phyloP scores from a whole-genome alignment of 2,113 vertebrate genomes.

The Lanius collurio region DNA sequence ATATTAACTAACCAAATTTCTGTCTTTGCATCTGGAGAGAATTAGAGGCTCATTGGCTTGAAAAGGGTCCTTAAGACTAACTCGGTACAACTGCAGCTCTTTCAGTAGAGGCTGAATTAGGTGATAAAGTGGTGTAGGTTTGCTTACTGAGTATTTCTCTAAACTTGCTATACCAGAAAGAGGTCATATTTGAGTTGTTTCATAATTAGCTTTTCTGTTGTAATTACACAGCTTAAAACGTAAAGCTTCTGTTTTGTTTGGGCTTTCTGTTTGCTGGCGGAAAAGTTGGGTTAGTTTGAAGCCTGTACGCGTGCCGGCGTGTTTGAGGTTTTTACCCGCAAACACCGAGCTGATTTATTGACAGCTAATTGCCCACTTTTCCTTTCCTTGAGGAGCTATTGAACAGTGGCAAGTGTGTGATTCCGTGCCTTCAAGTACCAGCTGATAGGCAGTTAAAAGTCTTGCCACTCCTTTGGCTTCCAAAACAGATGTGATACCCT shows the following conservation, averaged over 20 bases:
- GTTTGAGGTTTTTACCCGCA: background rate
- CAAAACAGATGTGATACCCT: background rate
- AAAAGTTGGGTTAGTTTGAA: background rate
- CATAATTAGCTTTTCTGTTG: background rate
- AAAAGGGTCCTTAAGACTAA: constrained; percentile 28
- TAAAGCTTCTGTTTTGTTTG: background rate
- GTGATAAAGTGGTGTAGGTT: background rate
- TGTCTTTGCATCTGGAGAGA: constrained; percentile 55
- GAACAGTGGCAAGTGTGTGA: background rate
- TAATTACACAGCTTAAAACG: background rate
- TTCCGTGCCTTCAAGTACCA: background rate
- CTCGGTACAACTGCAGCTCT: background rate
- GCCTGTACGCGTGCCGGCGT: background rate
- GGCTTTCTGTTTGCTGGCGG: background rate
- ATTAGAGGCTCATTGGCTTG: background rate
- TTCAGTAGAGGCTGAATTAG: background rate
- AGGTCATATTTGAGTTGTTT: background rate
- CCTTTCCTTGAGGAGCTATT: background rate
- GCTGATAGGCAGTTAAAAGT: background rate
- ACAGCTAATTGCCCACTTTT: background rate
- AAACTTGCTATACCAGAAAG: background rate
- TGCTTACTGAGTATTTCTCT: background rate
- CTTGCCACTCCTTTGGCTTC: background rate
- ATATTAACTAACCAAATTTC: background rate
- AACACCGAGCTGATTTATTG: background rate